These are phyloP conservation scores for Eumerus sabulonum DNA, from an alignment of 2,888 invertebrate species.

Conservation along the genomic window DNA sequence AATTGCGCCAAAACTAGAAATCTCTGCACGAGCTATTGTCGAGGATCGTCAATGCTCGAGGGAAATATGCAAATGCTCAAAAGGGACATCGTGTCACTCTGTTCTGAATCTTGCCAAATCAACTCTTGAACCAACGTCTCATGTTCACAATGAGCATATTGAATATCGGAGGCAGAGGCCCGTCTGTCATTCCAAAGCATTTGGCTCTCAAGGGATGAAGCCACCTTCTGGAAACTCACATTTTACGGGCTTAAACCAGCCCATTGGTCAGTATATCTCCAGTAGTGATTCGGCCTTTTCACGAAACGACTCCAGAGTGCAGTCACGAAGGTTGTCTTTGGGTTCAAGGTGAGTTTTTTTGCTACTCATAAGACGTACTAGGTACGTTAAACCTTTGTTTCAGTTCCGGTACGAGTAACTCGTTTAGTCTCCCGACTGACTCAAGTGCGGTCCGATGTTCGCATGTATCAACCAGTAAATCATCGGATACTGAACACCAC, in stretches of 20 bases:
- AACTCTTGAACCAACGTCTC: background rate
- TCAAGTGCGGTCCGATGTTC: slow-evolving; percentile 38
- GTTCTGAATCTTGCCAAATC: slow-evolving; percentile 20
- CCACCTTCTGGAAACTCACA: slow-evolving; percentile 27
- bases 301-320: slow-evolving; percentile 35
- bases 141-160: slow-evolving; percentile 32
- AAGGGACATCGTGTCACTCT: slow-evolving; percentile 33
- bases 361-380: too few species aligned
- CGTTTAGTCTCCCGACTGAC: slow-evolving; percentile 49
- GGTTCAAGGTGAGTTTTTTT: slow-evolving; percentile 70
- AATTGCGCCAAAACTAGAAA: slow-evolving; percentile 77
- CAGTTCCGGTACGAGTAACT: slow-evolving; percentile 70
- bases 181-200: slow-evolving; percentile 74
- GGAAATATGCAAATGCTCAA: slow-evolving; percentile 42
- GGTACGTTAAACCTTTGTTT: too few species aligned
- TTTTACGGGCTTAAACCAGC: slow-evolving; percentile 1
- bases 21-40: slow-evolving; percentile 72
- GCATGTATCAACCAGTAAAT: slow-evolving; percentile 41
- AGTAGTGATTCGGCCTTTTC: slow-evolving; percentile 51
- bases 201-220: slow-evolving; percentile 36
- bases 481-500: slow-evolving; percentile 69
- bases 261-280: slow-evolving; percentile 25
- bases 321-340: slow-evolving; percentile 71
- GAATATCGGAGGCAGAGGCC: slow-evolving; percentile 73
- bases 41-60: slow-evolving; percentile 65